A percentile compares a stretch with the other conserved stretches of the same genome.
phyloP scores from a whole-genome alignment of 1,140 invertebrate species.

The Armadillidium nasatum region DNA sequence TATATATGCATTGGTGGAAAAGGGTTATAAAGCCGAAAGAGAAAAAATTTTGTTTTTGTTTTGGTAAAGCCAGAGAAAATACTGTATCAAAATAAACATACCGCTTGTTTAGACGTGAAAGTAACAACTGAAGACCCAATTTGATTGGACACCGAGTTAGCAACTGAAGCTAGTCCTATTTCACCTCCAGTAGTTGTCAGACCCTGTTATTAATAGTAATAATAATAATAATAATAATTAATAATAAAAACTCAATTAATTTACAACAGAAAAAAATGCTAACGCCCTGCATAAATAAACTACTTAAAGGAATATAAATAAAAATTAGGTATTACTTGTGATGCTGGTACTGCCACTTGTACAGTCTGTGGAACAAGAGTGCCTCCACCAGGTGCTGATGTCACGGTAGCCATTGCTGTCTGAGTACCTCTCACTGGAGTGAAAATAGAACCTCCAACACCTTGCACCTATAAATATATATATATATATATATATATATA shows the following conservation, averaged over 20 bases:
- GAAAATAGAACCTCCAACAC: background rate
- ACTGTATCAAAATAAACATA: background rate
- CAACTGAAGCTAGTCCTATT: background rate
- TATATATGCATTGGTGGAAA: no score
- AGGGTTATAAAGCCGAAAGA: no score
- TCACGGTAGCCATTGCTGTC: background rate
- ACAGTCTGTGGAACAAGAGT: background rate
- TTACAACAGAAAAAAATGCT: no score
- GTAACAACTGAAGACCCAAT: slow-evolving; percentile 1
- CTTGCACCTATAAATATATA: background rate
- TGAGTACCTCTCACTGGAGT: background rate
- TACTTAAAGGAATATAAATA: no score
- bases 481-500: no score
- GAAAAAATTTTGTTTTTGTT: no score
- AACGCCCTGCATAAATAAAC: no score
- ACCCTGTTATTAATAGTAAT: background rate
- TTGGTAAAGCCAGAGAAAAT: no score
- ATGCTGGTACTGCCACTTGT: background rate
- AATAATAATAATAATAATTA: no score
- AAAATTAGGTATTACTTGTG: background rate
- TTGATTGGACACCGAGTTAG: background rate
- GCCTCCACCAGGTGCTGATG: background rate
- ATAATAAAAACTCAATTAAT: no score
- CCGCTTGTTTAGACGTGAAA: background rate
- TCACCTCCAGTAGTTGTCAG: background rate